Base-by-base conservation (phyloP, 2,888 invertebrate species). In the Hirtodrosophila histrioides region DNA sequence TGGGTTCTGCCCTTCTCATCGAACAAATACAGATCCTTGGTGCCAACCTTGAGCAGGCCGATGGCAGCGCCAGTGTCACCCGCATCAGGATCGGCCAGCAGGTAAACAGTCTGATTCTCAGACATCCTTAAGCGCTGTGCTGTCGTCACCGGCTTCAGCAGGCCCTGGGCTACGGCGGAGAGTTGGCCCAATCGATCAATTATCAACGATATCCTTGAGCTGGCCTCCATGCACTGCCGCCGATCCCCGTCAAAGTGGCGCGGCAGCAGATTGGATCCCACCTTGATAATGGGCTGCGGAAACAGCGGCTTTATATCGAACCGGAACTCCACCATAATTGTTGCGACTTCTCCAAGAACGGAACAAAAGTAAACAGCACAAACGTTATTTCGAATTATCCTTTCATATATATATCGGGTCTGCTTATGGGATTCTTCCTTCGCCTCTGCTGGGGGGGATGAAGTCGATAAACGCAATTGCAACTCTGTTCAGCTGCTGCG, bases 11-110 rank as follows among this genome's bases (percentile, higher is more conserved):
- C 95, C 55, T 92, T 91, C 79, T 94, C 93, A 90, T 97, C 96
- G 90, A 95, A 95, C 51, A 99, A 93, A 92, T 96, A 99, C 53
- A 99, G 93, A 88, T 96, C 95, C 92, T 99, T 99, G 69, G 93
- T 93, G 33, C 99, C 98, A 46, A 97, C 94, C 92, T 98, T 99
- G 72, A 99, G 92, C 84, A 98, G 93, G 0, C 98, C 99, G 45
- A 97, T 94, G n/a, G 96, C 95, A 36, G 92, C 92, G 4, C 95
- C 95, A 69, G 96, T 96, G 92, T 93, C 93, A 45, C 93, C 93
- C 55, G 91, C 93, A 36, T 89, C 78, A 7, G 71, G 70, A 79
- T 92, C 92, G 4, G 89, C 90, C 56, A 92, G 71, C 48, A 92
- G 72, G 86, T 92, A 92, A 35, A 92, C 86, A 39, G 84, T 89